Base-by-base conservation (phyloP, 2,888 invertebrate genomes). In the Polietes domitor region DNA sequence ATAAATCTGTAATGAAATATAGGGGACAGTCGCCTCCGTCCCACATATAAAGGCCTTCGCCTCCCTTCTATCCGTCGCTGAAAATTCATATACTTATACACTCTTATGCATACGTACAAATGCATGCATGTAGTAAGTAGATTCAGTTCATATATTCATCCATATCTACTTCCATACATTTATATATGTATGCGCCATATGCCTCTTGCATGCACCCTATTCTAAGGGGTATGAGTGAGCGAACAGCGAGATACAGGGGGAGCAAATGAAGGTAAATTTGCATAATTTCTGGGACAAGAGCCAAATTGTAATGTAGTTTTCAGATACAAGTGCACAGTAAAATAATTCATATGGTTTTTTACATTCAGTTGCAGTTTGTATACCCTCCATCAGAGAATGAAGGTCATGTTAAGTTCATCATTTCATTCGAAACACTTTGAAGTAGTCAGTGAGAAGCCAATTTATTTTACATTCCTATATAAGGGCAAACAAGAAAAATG, bases 251-350 rank as follows among this genome's bases (percentile, higher is more conserved):
- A 70, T n/a, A 58, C 6, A 68, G 26, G 19, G 37, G 17, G 17
- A 47, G 28, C 32, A 19, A 41, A 73, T 78, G 1, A 58, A 43
- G 61, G 50, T 65, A 84, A 81, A 86, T 86, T 86, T 86, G 84
- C 86, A 85, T 86, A 86, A 86, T 85, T 82, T 84, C 85, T 86
- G 85, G 86, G 86, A 85, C 86, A 85, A 86, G 82, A 85, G 86
- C 86, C 86, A 86, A 86, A 86, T 79, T 84, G 84, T 81, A 79
- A 81, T 84, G 84, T 84, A 81, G 78, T 74, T 81, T 81, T 79
- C 78, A 68, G 73, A 61, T 81, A 81, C 84, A 81, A 84, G 81
- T 84, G 84, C 81, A 84, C 75, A 72, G 78, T 81, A 84, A 84
- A 84, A 84, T 84, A 84, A 84, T 84, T 84, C 78, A 81, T 84